Evolutionary conservation across 2,888 invertebrate genomes (phyloP).

Genomic region (Drosophila melanosoma): DNA sequence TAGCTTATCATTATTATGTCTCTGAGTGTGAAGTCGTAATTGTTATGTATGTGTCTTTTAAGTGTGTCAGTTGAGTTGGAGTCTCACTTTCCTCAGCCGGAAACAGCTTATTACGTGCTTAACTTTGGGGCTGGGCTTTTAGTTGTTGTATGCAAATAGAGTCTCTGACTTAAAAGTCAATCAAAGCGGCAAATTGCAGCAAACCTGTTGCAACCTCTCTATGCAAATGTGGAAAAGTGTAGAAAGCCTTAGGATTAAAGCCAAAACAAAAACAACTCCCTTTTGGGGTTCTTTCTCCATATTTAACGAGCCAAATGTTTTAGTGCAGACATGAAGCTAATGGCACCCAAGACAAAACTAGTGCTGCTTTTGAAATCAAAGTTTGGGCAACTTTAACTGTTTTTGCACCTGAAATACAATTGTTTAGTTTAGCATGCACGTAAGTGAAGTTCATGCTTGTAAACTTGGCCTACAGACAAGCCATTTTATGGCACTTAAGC

Average conservation of each 20-base stretch:
- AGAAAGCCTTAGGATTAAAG: conserved; percentile 24
- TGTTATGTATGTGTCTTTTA: conserved; percentile 45
- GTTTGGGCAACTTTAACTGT: conserved; percentile 32
- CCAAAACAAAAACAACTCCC: neutral
- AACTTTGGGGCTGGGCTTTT: conserved; percentile 16
- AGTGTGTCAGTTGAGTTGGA: conserved; percentile 50
- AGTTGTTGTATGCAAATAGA: conserved; percentile 11
- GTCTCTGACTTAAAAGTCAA: conserved; percentile 39
- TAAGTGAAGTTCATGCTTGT: conserved; percentile 40
- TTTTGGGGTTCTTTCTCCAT: conserved; percentile 2
- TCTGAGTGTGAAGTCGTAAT: conserved; percentile 65
- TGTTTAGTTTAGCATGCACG: conserved; percentile 60
- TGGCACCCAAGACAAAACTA: conserved; percentile 29
- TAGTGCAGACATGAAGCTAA: conserved; percentile 25
- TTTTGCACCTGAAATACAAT: conserved; percentile 55
- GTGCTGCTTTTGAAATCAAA: conserved; percentile 12
- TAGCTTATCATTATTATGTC: conserved; percentile 48
- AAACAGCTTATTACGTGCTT: conserved; percentile 49
- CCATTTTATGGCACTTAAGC: conserved; percentile 15
- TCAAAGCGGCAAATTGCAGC: conserved; percentile 45
- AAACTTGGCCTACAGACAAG: conserved; percentile 10
- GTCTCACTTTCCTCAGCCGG: conserved; percentile 39
- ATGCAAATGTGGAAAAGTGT: conserved; percentile 38
- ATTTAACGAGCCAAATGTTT: conserved; percentile 26
- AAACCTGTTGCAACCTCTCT: conserved; percentile 24